Conservation (phyloP, 2,797 vertebrate genomes). For the Danio kyathit region DNA sequence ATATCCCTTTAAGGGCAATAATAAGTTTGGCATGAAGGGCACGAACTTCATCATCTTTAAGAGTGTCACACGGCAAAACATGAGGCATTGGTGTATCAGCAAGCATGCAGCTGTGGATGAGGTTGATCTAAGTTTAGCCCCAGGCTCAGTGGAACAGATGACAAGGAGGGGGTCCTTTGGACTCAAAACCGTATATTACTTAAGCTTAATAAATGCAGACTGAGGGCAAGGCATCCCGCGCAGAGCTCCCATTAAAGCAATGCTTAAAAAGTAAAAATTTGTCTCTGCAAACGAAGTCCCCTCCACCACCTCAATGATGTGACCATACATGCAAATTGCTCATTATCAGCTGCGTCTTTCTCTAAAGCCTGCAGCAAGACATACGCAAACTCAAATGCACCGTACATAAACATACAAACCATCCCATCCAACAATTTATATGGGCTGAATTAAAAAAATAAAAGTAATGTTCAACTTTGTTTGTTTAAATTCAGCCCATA, state of each 20-base stretch:
- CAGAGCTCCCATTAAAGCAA: constrained; percentile 43
- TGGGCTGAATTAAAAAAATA: no score
- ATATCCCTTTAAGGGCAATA: neutral
- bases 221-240: constrained; percentile 49
- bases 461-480: no score
- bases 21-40: neutral
- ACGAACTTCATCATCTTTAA: constrained; percentile 19
- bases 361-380: constrained; percentile 44
- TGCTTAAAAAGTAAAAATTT: constrained; percentile 54
- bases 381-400: constrained; percentile 37
- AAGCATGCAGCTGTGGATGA: constrained; percentile 55
- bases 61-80: constrained; percentile 10
- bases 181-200: constrained; percentile 62
- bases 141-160: constrained; percentile 62
- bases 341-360: constrained; percentile 57
- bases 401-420: constrained; percentile 34
- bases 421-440: constrained; percentile 5
- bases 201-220: constrained; percentile 59
- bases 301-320: constrained; percentile 58
- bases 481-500: no score
- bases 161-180: constrained; percentile 50
- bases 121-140: constrained; percentile 50
- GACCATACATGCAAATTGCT: constrained; percentile 63
- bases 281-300: constrained; percentile 50
- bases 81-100: constrained; percentile 3